Percentiles rank a stretch among this genome's conserved stretches.
These are phyloP conservation scores for Gymnoscopelus braueri DNA, from an alignment of 2,797 vertebrate species.

Conservation along the genomic window DNA sequence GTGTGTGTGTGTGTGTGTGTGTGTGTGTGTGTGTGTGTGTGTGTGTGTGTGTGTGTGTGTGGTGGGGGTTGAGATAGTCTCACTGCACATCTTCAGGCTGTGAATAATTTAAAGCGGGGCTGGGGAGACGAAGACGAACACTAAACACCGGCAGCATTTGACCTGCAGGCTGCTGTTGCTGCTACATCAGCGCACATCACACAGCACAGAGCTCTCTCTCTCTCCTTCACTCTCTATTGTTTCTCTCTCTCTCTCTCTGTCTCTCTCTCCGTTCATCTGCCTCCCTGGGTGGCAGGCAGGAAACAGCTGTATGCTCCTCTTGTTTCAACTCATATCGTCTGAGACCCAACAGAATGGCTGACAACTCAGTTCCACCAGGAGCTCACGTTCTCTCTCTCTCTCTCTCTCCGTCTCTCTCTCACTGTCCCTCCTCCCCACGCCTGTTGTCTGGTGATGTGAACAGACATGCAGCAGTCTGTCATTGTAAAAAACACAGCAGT, in stretches of 20 bases:
- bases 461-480: slow-evolving; percentile 12
- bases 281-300: slow-evolving; percentile 72
- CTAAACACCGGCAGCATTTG: slow-evolving; percentile 83
- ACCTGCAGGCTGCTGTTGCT: slow-evolving; percentile 75
- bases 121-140: slow-evolving; percentile 82
- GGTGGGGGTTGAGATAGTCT: slow-evolving; percentile 56
- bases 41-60: too few species aligned
- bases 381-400: slow-evolving; percentile 27
- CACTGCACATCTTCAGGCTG: slow-evolving; percentile 75
- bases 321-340: slow-evolving; percentile 75
- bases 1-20: too few species aligned
- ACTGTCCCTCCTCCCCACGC: not conserved
- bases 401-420: not conserved
- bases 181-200: slow-evolving; percentile 72
- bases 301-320: slow-evolving; percentile 78
- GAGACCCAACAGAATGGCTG: slow-evolving; percentile 77
- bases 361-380: slow-evolving; percentile 70
- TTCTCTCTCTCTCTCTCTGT: slow-evolving; percentile 2
- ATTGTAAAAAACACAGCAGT: slow-evolving; percentile 9
- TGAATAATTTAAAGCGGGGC: slow-evolving; percentile 84
- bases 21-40: too few species aligned
- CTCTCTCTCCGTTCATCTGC: slow-evolving; percentile 65
- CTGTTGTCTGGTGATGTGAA: slow-evolving; percentile 41
- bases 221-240: slow-evolving; percentile 22
- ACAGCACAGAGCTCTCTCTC: slow-evolving; percentile 56